Conservation (phyloP, 2,888 invertebrate genomes). For the Physocephala rufipes region DNA sequence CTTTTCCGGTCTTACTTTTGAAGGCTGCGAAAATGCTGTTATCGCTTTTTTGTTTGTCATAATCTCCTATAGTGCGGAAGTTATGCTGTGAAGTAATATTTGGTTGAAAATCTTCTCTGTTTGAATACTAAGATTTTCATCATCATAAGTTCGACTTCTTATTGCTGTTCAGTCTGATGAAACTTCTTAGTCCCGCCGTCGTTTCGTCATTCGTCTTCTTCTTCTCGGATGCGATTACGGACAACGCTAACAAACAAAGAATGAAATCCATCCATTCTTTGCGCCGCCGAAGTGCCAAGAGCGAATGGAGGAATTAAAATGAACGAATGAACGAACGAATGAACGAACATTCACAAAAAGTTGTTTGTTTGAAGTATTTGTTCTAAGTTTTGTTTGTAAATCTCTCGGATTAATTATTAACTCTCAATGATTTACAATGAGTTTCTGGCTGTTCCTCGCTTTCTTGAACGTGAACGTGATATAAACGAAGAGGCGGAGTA, state of each 20-base stretch:
- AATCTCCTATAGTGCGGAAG: not conserved
- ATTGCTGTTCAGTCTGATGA: no score
- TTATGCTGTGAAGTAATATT: constrained; percentile 40
- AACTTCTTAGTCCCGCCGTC: not conserved
- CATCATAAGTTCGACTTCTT: not conserved
- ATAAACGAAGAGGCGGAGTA: not conserved
- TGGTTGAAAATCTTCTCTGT: constrained; percentile 19
- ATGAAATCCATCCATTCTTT: constrained; percentile 4
- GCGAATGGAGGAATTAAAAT: no score
- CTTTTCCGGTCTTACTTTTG: constrained; percentile 8
- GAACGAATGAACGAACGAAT: no score
- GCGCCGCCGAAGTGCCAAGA: not conserved
- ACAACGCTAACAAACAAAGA: constrained; percentile 4
- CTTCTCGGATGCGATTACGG: not conserved
- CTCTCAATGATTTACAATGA: constrained; percentile 55
- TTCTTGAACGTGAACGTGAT: not conserved
- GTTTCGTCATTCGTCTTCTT: not conserved
- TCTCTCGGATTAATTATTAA: constrained; percentile 59
- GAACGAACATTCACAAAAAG: constrained; percentile 12
- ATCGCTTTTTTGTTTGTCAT: no score
- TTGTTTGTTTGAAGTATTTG: constrained; percentile 41
- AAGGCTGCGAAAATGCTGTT: not conserved
- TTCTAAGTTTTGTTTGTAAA: constrained; percentile 53
- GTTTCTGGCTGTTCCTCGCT: not conserved
- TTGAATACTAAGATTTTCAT: constrained; percentile 1